Conservation (phyloP, 2,797 vertebrate species). For the Syngnathus rostellatus region DNA sequence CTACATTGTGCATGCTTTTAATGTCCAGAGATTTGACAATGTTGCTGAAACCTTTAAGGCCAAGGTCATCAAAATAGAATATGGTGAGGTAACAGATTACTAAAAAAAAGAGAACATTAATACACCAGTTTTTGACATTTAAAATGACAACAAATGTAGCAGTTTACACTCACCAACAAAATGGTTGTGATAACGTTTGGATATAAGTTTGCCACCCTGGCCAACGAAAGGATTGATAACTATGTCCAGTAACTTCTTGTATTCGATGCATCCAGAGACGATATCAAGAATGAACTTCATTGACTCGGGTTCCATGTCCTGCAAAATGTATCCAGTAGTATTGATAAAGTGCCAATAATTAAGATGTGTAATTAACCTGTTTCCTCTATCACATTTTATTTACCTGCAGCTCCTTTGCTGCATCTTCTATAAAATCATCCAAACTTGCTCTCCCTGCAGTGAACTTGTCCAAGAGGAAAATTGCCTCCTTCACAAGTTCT, state of each 20-base stretch:
- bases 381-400: background rate
- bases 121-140: background rate
- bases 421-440: slow-evolving; percentile 73
- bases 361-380: background rate
- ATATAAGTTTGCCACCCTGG: slow-evolving; percentile 60
- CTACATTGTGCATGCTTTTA: slow-evolving; percentile 77
- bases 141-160: background rate
- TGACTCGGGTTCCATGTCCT: slow-evolving; percentile 61
- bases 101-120: slow-evolving; percentile 35
- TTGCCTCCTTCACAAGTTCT: slow-evolving; percentile 65
- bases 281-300: slow-evolving; percentile 71
- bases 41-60: slow-evolving; percentile 71
- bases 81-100: slow-evolving; percentile 82
- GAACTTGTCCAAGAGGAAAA: slow-evolving; percentile 71
- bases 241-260: slow-evolving; percentile 71
- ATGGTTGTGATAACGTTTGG: slow-evolving; percentile 67
- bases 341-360: too few relatives aligned
- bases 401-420: slow-evolving; percentile 71
- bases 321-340: slow-evolving; percentile 6
- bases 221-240: slow-evolving; percentile 77
- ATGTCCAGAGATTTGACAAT: slow-evolving; percentile 75
- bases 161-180: slow-evolving; percentile 70
- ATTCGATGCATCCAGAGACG: slow-evolving; percentile 76
- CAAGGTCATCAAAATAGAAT: slow-evolving; percentile 81
- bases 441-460: slow-evolving; percentile 61